phyloP scores from a whole-genome alignment of 2,888 invertebrate genomes.

The Eupithecia tripunctaria region DNA sequence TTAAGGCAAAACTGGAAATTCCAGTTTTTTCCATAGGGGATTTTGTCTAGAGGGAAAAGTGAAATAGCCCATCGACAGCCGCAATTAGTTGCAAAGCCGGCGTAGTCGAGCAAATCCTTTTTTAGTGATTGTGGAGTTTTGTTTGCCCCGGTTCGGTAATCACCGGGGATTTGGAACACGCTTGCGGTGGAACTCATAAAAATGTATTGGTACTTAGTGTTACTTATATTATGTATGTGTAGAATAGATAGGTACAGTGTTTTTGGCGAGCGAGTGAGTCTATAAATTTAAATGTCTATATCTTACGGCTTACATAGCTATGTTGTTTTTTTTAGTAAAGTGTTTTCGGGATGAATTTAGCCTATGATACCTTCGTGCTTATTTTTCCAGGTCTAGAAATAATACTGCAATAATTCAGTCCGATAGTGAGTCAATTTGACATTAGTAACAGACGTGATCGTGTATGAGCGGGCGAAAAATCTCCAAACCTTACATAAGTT shows the following conservation, averaged over 20 bases:
- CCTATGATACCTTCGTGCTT: too few species aligned
- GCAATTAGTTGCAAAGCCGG: slow-evolving; percentile 8
- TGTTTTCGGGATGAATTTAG: too few species aligned
- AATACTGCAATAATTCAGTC: not conserved
- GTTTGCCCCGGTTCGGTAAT: slow-evolving; percentile 5
- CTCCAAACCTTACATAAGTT: too few species aligned
- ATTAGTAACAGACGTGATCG: too few species aligned
- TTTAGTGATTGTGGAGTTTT: slow-evolving; percentile 3
- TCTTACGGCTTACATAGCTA: not conserved
- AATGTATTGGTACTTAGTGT: not conserved
- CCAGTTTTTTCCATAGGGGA: too few species aligned
- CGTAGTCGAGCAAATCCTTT: not conserved
- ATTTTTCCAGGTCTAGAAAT: too few species aligned
- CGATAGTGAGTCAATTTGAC: too few species aligned
- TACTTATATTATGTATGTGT: not conserved
- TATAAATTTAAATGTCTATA: not conserved
- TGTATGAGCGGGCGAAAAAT: too few species aligned
- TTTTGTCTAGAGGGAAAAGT: too few species aligned
- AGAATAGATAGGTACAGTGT: not conserved
- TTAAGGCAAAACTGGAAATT: too few species aligned
- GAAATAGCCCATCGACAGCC: too few species aligned
- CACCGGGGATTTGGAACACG: slow-evolving; percentile 6
- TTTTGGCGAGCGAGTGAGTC: not conserved
- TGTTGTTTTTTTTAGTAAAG: not conserved
- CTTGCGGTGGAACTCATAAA: not conserved